A percentile compares a stretch with the other conserved stretches of the same genome.
Evolutionary conservation across 1,140 invertebrate genomes (phyloP).

Genomic region (Steinernema khuongi): DNA sequence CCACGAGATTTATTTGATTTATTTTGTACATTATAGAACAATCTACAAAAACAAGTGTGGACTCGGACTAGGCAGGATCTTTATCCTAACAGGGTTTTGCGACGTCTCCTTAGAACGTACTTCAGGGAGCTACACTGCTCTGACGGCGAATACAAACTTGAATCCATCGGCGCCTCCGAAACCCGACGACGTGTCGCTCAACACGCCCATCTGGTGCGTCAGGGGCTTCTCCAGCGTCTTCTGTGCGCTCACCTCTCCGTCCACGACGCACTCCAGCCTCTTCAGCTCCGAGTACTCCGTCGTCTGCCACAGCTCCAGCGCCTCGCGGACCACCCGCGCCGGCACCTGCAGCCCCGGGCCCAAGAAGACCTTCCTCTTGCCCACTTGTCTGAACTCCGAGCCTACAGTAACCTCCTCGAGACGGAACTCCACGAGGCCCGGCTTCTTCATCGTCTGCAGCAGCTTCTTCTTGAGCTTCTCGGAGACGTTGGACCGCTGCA

Average conservation of each 20-base stretch:
- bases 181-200: too few relatives aligned
- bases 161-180: too few relatives aligned
- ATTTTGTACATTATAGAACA: too few relatives aligned
- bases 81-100: too few relatives aligned
- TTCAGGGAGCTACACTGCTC: too few relatives aligned
- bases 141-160: too few relatives aligned
- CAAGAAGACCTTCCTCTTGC: neutral
- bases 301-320: neutral
- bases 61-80: too few relatives aligned
- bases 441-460: neutral
- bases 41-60: too few relatives aligned
- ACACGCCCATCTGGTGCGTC: too few relatives aligned
- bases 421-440: neutral
- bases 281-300: neutral
- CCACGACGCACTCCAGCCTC: neutral
- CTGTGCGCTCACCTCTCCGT: neutral
- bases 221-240: too few relatives aligned
- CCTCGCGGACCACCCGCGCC: neutral
- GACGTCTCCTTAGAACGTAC: too few relatives aligned
- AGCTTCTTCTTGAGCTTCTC: neutral
- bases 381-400: neutral
- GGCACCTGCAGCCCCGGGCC: neutral
- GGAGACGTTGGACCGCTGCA: neutral
- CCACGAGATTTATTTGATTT: too few relatives aligned
- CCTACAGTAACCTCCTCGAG: neutral